phyloP scores from a whole-genome alignment of 2,888 invertebrate species.

The Papilio gigon region DNA sequence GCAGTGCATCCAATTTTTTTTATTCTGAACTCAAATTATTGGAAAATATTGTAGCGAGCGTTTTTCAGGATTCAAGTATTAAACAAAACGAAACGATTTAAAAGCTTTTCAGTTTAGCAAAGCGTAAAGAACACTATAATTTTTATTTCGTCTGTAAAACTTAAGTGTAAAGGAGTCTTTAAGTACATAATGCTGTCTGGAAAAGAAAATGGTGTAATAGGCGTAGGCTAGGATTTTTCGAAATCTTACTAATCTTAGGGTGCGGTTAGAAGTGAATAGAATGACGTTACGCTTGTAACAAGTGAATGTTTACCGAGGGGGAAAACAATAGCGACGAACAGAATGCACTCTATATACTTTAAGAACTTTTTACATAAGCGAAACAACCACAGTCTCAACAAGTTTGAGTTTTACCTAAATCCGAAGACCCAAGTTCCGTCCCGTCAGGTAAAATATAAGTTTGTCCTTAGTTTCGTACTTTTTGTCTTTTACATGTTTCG shows the following conservation, averaged over 20 bases:
- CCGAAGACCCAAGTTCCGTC: neutral
- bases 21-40: too few relatives aligned
- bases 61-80: too few relatives aligned
- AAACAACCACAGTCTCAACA: slow-evolving; percentile 23
- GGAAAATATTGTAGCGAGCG: too few relatives aligned
- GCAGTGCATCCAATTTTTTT: too few relatives aligned
- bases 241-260: slow-evolving; percentile 20
- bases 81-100: neutral
- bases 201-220: slow-evolving; percentile 25
- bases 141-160: slow-evolving; percentile 7
- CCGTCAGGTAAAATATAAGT: slow-evolving; percentile 8
- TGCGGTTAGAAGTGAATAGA: neutral
- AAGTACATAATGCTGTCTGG: slow-evolving; percentile 28
- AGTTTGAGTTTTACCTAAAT: slow-evolving; percentile 7
- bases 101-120: neutral
- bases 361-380: slow-evolving; percentile 18
- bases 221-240: slow-evolving; percentile 6
- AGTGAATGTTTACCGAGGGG: slow-evolving; percentile 28
- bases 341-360: slow-evolving; percentile 1
- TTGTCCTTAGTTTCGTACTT: slow-evolving; percentile 7
- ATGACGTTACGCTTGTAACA: slow-evolving; percentile 14
- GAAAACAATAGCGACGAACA: slow-evolving; percentile 23
- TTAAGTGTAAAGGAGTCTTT: neutral
- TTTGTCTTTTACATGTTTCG: neutral
- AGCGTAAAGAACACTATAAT: neutral